Conservation (phyloP, 2,888 invertebrate species). For the Cordylochernes scorpioides region DNA sequence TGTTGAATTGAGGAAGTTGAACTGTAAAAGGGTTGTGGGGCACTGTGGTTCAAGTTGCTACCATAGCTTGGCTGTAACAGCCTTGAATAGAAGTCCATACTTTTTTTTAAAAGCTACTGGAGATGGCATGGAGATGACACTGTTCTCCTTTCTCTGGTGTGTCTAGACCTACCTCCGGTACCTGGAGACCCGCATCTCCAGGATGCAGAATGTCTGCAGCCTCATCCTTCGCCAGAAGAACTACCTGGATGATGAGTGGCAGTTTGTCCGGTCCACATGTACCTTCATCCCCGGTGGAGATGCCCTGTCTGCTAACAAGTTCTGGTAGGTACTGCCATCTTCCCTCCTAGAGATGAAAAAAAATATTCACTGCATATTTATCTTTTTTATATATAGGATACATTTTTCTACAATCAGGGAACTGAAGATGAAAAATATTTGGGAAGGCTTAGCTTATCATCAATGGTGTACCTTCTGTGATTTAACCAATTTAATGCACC, state of each 20-base stretch:
- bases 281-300: constrained; percentile 47
- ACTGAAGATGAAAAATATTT: too few species aligned
- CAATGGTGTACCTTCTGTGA: too few species aligned
- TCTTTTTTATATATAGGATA: not conserved
- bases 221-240: constrained; percentile 33
- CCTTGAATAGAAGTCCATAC: too few species aligned
- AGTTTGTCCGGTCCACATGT: constrained; percentile 48
- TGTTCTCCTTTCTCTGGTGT: too few species aligned
- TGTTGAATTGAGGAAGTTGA: too few species aligned
- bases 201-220: constrained; percentile 19
- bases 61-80: too few species aligned
- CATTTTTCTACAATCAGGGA: not conserved
- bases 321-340: constrained; percentile 34
- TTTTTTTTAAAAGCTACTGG: too few species aligned
- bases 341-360: not conserved
- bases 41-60: too few species aligned
- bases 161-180: constrained; percentile 54
- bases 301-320: constrained; percentile 41
- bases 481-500: too few species aligned
- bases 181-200: constrained; percentile 49
- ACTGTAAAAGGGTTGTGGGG: too few species aligned
- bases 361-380: not conserved
- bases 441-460: too few species aligned
- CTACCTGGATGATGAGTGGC: constrained; percentile 60
- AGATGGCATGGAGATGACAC: too few species aligned